Conservation (phyloP, 2,113 vertebrate species). For the Chaetorhynchus papuensis region DNA sequence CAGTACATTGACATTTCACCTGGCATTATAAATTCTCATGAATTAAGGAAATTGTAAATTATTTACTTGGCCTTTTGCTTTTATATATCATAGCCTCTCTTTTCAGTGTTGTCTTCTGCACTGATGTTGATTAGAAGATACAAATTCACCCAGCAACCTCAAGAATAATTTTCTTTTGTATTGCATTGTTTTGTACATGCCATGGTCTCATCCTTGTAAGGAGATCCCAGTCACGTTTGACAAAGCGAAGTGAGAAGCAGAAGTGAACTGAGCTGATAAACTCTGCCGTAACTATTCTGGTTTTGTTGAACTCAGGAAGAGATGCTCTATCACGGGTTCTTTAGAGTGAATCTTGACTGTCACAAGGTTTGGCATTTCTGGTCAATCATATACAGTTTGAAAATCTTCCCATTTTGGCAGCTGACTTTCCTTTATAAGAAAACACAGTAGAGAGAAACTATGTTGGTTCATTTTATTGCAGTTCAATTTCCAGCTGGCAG, state of each 20-base stretch:
- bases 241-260: not conserved
- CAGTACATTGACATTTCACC: not conserved
- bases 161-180: not conserved
- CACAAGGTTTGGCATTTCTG: not conserved
- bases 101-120: not conserved
- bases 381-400: not conserved
- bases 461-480: not conserved
- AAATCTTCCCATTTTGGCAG: not conserved
- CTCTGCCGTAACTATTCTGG: not conserved
- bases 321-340: not conserved
- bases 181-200: not conserved
- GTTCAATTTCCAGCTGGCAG: not conserved
- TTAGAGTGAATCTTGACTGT: not conserved
- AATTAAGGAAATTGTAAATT: not conserved
- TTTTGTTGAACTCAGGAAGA: not conserved
- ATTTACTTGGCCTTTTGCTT: not conserved
- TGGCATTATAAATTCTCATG: not conserved
- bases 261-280: not conserved
- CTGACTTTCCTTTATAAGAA: not conserved
- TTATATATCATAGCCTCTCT: not conserved
- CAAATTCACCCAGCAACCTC: not conserved
- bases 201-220: not conserved
- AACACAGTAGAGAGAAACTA: not conserved
- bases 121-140: not conserved
- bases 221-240: not conserved